Base-by-base conservation (phyloP, 2,797 vertebrate species). In the Sebastes cheni region DNA sequence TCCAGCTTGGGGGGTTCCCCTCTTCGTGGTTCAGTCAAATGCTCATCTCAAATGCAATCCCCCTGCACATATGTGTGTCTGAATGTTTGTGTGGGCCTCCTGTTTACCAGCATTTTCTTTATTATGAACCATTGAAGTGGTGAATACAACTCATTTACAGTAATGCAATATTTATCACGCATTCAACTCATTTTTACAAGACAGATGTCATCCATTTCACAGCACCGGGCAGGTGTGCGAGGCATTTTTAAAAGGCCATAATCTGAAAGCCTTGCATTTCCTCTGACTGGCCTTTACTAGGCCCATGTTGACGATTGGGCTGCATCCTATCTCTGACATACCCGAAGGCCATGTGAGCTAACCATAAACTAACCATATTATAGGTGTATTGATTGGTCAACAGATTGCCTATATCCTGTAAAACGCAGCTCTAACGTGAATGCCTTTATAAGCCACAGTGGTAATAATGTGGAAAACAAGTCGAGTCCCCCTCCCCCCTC, bases 111-210 rank as follows among this genome's bases (percentile, higher is more conserved):
- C 75, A 56, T 88, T 87, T 86, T 84, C 83, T 87, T 85, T 60
- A 89, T 92, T 92, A 88, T 86, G 60, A 92, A 88, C 82, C 90
- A 87, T 80, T 91, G 89, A 92, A 82, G 90, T 82, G 72, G 75
- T 18, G 73, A 90, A 86, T 90, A 88, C 86, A 84, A 79, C 82
- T 94, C 80, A 90, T 92, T 92, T 89, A 82, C 80, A 59, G 79
- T 87, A 84, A 92, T 94, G 87, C 84, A 92, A 88, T 92, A 92
- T 94, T 94, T 88, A 94, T 92, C 84, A 84, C 86, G 60, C 82
- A 86, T 85, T 82, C 74, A 84, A 42, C 79, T 71, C 68, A 75
- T 87, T 92, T 92, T 95, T 92, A 93, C 86, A 88, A 86, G 92
- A 90, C 89, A 88, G 75, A 87, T 92, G 83, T 88, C 76, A 72